phyloP scores from a whole-genome alignment of 2,797 vertebrate genomes.

The Coregonus sp. region DNA sequence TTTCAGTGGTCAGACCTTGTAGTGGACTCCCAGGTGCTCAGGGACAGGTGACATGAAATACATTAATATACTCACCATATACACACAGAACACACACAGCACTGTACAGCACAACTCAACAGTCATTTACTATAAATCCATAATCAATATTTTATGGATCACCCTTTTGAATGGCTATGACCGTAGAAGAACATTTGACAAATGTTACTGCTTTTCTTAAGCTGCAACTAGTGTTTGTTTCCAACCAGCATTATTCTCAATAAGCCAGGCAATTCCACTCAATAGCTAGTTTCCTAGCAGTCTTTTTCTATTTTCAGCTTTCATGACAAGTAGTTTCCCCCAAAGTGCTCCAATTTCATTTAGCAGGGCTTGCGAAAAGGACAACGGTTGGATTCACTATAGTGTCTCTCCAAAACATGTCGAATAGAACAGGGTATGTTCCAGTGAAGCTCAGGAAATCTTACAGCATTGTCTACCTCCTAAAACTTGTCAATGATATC shows the following conservation, averaged over 20 bases:
- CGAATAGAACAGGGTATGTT: background rate
- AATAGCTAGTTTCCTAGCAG: slow-evolving; percentile 15
- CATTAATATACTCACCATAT: background rate
- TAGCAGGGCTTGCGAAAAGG: slow-evolving; percentile 28
- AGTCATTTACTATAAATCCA: background rate
- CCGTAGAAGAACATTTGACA: slow-evolving; percentile 1
- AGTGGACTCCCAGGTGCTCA: background rate
- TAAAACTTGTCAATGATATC: slow-evolving; percentile 18
- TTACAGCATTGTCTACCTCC: slow-evolving; percentile 25
- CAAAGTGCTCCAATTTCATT: slow-evolving; percentile 27
- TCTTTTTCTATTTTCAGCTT: slow-evolving; percentile 5
- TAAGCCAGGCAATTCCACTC: slow-evolving; percentile 16
- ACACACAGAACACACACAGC: background rate
- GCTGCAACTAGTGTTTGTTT: slow-evolving; percentile 10
- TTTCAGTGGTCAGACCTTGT: slow-evolving; percentile 31
- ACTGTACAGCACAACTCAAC: background rate
- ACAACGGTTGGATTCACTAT: slow-evolving; percentile 27
- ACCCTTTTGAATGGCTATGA: background rate
- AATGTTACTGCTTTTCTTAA: background rate
- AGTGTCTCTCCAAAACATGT: background rate
- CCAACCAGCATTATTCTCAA: slow-evolving; percentile 13
- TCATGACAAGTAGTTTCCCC: slow-evolving; percentile 38
- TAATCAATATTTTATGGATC: no score
- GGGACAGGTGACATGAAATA: background rate
- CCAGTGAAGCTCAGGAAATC: background rate